phyloP scores from a whole-genome alignment of 2,888 invertebrate genomes.

The Cetonia aurata region DNA sequence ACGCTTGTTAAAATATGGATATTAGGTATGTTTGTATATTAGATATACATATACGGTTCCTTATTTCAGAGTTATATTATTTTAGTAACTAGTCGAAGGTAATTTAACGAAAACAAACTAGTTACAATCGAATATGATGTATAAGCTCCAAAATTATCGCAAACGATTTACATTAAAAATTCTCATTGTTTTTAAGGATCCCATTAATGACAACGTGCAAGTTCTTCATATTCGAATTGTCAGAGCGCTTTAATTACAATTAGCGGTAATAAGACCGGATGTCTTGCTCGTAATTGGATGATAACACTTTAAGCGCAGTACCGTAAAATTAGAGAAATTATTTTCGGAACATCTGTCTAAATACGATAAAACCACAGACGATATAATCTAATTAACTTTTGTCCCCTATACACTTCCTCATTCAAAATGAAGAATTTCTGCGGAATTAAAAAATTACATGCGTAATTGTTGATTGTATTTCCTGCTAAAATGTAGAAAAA shows the following conservation, averaged over 20 bases:
- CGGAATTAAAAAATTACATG: slow-evolving; percentile 38
- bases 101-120: too few species aligned
- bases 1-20: slow-evolving; percentile 23
- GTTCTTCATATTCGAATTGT: slow-evolving; percentile 41
- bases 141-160: too few species aligned
- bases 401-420: slow-evolving; percentile 37
- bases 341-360: slow-evolving; percentile 40
- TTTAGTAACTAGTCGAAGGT: too few species aligned
- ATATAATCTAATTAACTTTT: slow-evolving; percentile 40
- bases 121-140: too few species aligned
- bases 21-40: slow-evolving; percentile 5
- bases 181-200: background rate
- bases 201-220: slow-evolving; percentile 27
- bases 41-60: background rate
- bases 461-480: slow-evolving; percentile 17
- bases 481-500: slow-evolving; percentile 16
- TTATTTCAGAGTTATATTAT: background rate
- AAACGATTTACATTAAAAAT: too few species aligned
- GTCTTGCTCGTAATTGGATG: slow-evolving; percentile 55
- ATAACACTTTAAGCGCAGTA: slow-evolving; percentile 49
- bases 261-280: slow-evolving; percentile 53
- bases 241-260: slow-evolving; percentile 50
- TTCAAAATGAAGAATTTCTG: slow-evolving; percentile 29
- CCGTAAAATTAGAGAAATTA: slow-evolving; percentile 43
- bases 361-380: slow-evolving; percentile 36